Conservation (phyloP, 2,888 invertebrate genomes). For the Danaus chrysippus region DNA sequence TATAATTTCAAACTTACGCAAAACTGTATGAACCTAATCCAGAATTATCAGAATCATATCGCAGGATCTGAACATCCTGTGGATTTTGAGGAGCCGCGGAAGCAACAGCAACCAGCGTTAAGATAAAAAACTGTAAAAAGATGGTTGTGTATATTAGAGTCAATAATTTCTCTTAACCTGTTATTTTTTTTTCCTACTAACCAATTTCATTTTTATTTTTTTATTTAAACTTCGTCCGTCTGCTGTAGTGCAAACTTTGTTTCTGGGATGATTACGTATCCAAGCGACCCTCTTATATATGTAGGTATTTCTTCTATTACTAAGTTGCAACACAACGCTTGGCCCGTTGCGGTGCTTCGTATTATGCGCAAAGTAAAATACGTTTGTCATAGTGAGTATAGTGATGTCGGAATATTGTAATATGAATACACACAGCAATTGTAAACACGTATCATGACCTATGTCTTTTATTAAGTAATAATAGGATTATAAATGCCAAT, state of each 20-base stretch:
- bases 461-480: conserved; percentile 56
- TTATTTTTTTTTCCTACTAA: conserved; percentile 48
- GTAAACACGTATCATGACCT: conserved; percentile 52
- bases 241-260: conserved; percentile 53
- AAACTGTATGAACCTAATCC: conserved; percentile 80
- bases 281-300: conserved; percentile 70
- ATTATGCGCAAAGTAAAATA: conserved; percentile 48
- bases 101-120: conserved; percentile 52
- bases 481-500: conserved; percentile 60
- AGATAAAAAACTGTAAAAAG: conserved; percentile 60
- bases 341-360: conserved; percentile 47
- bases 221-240: conserved; percentile 49
- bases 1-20: conserved; percentile 57
- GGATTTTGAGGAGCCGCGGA: conserved; percentile 61
- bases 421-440: conserved; percentile 32
- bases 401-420: conserved; percentile 10
- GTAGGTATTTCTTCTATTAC: conserved; percentile 65
- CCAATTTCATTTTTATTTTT: conserved; percentile 67
- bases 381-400: conserved; percentile 17
- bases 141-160: conserved; percentile 9
- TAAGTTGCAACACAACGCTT: conserved; percentile 59
- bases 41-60: conserved; percentile 80
- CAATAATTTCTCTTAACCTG: conserved; percentile 37
- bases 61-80: conserved; percentile 79
- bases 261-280: conserved; percentile 67